A percentile compares a stretch with the other conserved stretches of the same genome.
Evolutionary conservation across 2,113 vertebrate species (phyloP).

Genomic region (Emydocephalus ijimae): DNA sequence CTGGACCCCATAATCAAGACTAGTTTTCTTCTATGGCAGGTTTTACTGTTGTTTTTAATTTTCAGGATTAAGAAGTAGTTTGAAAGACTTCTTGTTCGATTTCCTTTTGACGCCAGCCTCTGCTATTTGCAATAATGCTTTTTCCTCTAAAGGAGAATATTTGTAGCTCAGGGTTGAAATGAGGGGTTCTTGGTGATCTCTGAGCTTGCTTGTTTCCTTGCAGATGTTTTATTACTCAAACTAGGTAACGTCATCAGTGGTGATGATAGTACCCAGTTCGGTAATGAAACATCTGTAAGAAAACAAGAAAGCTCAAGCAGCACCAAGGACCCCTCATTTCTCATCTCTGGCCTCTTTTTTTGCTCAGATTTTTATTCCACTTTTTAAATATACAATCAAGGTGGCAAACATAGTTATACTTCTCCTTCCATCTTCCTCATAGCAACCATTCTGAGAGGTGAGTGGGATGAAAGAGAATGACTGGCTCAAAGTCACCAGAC

Average conservation of each 20-base stretch:
- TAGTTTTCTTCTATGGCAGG: background rate
- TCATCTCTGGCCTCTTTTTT: background rate
- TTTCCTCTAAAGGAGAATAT: background rate
- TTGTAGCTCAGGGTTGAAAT: no score
- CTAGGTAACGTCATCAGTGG: no score
- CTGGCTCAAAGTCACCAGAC: background rate
- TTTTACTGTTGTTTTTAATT: background rate
- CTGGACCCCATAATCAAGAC: background rate
- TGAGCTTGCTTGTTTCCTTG: no score
- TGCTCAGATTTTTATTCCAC: background rate
- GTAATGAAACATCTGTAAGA: no score
- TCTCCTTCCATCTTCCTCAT: background rate
- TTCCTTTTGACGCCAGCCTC: background rate
- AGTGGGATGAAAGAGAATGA: background rate
- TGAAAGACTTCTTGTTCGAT: background rate
- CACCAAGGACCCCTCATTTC: background rate
- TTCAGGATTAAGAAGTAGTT: background rate
- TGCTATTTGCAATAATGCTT: background rate
- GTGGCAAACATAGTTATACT: background rate
- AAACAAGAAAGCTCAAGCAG: background rate
- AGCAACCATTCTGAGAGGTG: background rate
- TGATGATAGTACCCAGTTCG: background rate
- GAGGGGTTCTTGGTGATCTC: no score
- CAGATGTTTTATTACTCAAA: no score
- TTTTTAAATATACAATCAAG: background rate